Percentiles rank a stretch among this genome's conserved stretches.
These are phyloP conservation scores for Cantharis lateralis DNA, from an alignment of 2,888 invertebrate species.

Conservation along the genomic window DNA sequence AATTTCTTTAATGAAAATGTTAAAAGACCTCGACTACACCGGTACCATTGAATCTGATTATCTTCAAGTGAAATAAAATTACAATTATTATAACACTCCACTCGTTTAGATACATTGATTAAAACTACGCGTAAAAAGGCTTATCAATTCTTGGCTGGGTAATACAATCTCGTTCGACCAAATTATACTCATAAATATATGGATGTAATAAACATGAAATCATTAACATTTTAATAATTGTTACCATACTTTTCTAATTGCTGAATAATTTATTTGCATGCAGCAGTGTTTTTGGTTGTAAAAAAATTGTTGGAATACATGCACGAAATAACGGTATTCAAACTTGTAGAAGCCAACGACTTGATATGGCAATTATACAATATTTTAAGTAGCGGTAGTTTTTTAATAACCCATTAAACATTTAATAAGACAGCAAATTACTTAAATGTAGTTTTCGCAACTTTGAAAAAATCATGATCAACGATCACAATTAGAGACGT, in stretches of 20 bases:
- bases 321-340: constrained; percentile 3
- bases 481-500: not conserved
- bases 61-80: not conserved
- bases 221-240: not conserved
- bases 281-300: not conserved
- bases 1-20: not conserved
- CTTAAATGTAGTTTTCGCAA: not conserved
- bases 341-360: not conserved
- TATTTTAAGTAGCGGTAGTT: not conserved
- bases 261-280: not conserved
- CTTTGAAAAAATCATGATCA: not conserved
- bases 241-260: not conserved
- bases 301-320: not conserved
- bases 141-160: not conserved
- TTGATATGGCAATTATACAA: not conserved
- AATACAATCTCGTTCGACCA: not conserved
- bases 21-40: not conserved
- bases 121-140: not conserved
- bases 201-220: not conserved
- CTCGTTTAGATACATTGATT: too few species aligned
- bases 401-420: not conserved
- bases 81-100: too few species aligned
- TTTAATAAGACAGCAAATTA: not conserved
- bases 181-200: not conserved
- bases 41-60: not conserved